Conservation (phyloP, 2,888 invertebrate genomes). For the Campoplex capitator region DNA sequence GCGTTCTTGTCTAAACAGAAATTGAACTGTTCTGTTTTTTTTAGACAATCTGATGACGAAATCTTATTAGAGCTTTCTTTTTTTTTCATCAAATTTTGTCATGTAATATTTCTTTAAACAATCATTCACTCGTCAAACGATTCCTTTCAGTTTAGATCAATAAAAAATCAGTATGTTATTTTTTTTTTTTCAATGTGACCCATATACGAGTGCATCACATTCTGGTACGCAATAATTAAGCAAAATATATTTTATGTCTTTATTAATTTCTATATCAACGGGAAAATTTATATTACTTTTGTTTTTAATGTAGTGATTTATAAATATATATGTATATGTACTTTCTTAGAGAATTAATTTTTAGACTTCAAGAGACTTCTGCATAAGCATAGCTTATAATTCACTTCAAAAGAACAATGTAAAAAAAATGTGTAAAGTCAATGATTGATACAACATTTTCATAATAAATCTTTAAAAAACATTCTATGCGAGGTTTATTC, state of each 20-base stretch:
- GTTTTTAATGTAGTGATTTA: background rate
- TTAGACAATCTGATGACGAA: no score
- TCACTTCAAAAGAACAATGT: background rate
- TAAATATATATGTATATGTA: background rate
- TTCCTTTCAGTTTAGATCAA: background rate
- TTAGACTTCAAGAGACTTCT: background rate
- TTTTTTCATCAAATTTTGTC: background rate
- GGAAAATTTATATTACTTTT: no score
- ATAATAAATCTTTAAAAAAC: constrained; percentile 23
- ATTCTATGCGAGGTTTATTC: background rate
- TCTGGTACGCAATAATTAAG: background rate
- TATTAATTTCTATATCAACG: background rate
- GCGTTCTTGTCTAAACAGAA: background rate
- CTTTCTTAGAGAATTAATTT: background rate
- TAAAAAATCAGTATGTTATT: background rate
- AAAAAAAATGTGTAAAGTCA: constrained; percentile 46
- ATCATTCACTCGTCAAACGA: background rate
- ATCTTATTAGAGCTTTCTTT: background rate
- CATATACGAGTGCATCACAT: background rate
- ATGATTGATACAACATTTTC: constrained; percentile 43
- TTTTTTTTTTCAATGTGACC: background rate
- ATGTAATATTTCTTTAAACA: background rate
- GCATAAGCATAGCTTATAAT: background rate
- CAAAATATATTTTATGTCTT: background rate
- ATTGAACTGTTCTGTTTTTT: background rate